Percentiles rank a stretch among this genome's conserved stretches.
phyloP scores from a whole-genome alignment of 2,888 invertebrate genomes.

The Apocheima hispidaria region DNA sequence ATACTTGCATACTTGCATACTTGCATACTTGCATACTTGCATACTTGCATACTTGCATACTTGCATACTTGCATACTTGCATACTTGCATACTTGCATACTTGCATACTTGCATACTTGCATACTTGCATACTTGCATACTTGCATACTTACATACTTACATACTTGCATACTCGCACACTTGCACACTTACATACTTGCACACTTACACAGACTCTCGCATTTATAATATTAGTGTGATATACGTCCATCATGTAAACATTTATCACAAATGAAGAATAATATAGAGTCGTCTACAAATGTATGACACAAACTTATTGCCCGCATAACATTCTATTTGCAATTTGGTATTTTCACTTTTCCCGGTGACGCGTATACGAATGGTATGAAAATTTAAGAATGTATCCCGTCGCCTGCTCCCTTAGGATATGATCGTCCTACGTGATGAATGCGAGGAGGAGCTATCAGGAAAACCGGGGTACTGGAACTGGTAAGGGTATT shows the following conservation, averaged over 20 bases:
- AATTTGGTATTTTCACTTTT: conserved; percentile 76
- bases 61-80: too few species aligned
- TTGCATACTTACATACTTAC: too few species aligned
- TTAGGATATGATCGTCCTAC: conserved; percentile 68
- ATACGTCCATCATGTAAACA: neutral
- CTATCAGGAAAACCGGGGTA: conserved; percentile 33
- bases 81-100: too few species aligned
- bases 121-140: too few species aligned
- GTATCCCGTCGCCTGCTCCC: conserved; percentile 66
- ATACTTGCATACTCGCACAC: too few species aligned
- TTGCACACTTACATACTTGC: too few species aligned
- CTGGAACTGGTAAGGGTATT: conserved; percentile 45
- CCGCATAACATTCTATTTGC: conserved; percentile 68
- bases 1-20: too few species aligned
- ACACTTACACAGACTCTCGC: too few species aligned
- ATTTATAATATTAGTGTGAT: too few species aligned
- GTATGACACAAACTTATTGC: conserved; percentile 40
- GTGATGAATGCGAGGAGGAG: conserved; percentile 67
- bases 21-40: too few species aligned
- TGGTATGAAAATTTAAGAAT: conserved; percentile 80
- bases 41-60: too few species aligned
- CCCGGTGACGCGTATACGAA: conserved; percentile 55
- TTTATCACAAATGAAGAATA: neutral
- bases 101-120: too few species aligned
- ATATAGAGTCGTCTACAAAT: conserved; percentile 8